Evolutionary conservation across 2,888 invertebrate genomes (phyloP), one percentile per base, ranked within the genome.

Genomic region (Cybosia mesomella): DNA sequence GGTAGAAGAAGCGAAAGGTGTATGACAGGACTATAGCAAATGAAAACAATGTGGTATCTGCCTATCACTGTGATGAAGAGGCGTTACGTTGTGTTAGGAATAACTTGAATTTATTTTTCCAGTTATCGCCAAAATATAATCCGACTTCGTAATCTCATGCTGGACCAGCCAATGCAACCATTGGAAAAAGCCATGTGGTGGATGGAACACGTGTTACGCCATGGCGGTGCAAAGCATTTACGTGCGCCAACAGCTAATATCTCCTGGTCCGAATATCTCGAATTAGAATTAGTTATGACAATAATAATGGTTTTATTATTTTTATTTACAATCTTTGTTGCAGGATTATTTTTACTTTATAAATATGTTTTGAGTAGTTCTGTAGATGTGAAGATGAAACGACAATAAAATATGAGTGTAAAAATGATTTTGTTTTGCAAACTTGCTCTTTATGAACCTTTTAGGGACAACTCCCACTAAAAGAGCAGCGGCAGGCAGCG

Each of bases 151-250:
- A 60, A 18, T 5, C 4, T 77, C 0, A 75, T 79, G 49, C 18
- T 32, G 5, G 83, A 84, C 34, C 66, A 77, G n/a, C 85, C 81
- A 0, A 72, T 76, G 77, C 49, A 63, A 13, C 80, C 89, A 0
- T 36, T 88, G 49, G 87, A 89, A 22, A 89, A 91, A 10, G 92
- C 92, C 0, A 81, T 94, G 18, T 94, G 93, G 92, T 95, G 94
- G 94, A 91, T 88, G n/a, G 95, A 95, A 76, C 88, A 95, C 76
- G 89, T 94, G 3, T 71, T 94, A 32, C 83, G 92, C 4, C 90
- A 93, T 71, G 84, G 87, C 15, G 91, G 93, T 0, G 90, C 92
- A 0, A 78, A 68, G 24, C 93, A 94, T 71, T 82, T 95, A 3
- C 87, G 89, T 13, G 84, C 91, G 24, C 91, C 92, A 0, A 78